Conservation (phyloP, 2,113 vertebrate genomes). For the Thamnaconus septentrionalis region DNA sequence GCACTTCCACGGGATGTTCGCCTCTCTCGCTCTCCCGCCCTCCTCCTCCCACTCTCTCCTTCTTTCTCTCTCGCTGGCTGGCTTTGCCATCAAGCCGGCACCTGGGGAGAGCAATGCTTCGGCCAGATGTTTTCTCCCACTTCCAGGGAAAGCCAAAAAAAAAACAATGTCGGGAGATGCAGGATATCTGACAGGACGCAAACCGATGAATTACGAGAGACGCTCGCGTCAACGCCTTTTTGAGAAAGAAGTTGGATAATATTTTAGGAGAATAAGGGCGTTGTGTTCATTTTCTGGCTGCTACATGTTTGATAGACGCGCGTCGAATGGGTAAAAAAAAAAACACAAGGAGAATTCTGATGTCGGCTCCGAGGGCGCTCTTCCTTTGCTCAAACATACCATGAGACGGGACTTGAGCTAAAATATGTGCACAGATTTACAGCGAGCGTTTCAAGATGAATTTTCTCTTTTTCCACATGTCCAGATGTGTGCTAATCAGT, state of each 20-base stretch:
- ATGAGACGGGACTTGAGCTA: background rate
- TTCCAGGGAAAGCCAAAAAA: conserved; percentile 22
- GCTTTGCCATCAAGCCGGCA: conserved; percentile 53
- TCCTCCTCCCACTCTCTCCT: conserved; percentile 4
- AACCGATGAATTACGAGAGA: conserved; percentile 8
- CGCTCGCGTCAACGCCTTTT: background rate
- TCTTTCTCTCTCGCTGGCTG: conserved; percentile 27
- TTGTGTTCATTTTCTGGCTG: no score
- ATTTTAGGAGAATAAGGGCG: no score
- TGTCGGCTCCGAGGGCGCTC: no score
- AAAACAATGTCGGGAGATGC: conserved; percentile 41
- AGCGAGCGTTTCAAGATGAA: conserved; percentile 41
- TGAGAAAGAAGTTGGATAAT: no score
- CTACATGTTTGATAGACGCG: no score
- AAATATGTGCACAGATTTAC: conserved; percentile 30
- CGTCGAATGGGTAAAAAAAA: no score
- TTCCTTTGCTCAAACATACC: no score
- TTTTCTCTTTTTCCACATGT: conserved; percentile 11
- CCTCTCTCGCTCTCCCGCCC: conserved; percentile 16
- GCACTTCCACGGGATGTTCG: conserved; percentile 28
- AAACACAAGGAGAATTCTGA: no score
- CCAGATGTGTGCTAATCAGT: conserved; percentile 62
- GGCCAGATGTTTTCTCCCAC: conserved; percentile 62
- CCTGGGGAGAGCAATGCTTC: conserved; percentile 41
- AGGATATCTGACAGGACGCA: conserved; percentile 32